Percentiles rank a stretch among this genome's conserved stretches.
Conservation (phyloP, 2,113 vertebrate species). For the Passerina amoena region DNA sequence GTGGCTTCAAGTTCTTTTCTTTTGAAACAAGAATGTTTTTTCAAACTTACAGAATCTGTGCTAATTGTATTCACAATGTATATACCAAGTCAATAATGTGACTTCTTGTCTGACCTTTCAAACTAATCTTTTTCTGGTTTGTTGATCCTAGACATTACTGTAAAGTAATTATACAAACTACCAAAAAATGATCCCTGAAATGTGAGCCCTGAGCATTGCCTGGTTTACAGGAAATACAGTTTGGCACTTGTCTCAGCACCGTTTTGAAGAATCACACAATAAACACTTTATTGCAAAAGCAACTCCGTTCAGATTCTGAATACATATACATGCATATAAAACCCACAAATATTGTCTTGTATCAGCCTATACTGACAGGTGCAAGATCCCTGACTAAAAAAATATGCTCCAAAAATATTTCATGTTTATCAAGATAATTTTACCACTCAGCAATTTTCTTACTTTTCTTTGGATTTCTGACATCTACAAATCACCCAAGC, state of each 20-base stretch:
- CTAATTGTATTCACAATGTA: slow-evolving; percentile 2
- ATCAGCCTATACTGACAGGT: background rate
- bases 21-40: background rate
- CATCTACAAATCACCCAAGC: background rate
- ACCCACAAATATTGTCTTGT: background rate
- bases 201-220: background rate
- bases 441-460: background rate
- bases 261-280: background rate
- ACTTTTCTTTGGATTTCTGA: slow-evolving; percentile 20
- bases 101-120: slow-evolving; percentile 14
- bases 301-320: background rate
- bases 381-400: background rate
- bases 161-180: background rate
- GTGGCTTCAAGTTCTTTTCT: background rate
- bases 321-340: background rate
- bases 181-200: background rate
- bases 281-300: background rate
- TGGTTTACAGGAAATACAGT: background rate
- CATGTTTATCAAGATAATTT: background rate
- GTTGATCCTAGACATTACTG: background rate
- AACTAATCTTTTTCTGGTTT: background rate
- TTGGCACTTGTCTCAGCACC: background rate
- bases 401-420: background rate
- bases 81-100: slow-evolving; percentile 3
- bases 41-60: background rate